Base-by-base conservation (phyloP, 1,140 invertebrate species). In the Rhagoletis pomonella region DNA sequence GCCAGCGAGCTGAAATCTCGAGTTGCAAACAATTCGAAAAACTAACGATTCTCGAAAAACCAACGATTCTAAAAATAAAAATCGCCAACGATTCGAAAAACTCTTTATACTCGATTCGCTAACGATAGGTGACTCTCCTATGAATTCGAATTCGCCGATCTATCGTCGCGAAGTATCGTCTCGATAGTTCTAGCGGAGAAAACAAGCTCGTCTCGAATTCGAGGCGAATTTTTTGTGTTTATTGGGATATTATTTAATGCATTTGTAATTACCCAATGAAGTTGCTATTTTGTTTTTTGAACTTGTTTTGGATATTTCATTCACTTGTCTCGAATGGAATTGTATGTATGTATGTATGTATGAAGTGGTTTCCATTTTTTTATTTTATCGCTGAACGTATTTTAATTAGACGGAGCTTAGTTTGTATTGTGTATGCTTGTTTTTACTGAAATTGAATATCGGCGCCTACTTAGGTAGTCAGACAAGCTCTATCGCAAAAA, bases 301-400 rank as follows among this genome's bases (percentile, higher is more conserved):
- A 47, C 44, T 69, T 69, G 2, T 29, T 69, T 69, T 4, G 9
- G 39, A 69, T 69, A 29, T 69, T 44, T 69, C 42, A 47, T 14
- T 42, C 67, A 73, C 67, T 73, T 73, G 67, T 47, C 5, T 47
- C 39, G 39, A 73, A 14, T 73, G 42, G 42, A 17, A 73, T 73
- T 73, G 39, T 73, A 7, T 42, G 39, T 39, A 29, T 29, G 39
- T 39, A 29, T 29, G 29, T 29, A 29, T 12, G 4, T n/a, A 44
- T 73, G 39, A 73, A 73, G 67, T 73, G 67, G 10, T 47, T 73
- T 73, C 42, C 42, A 47, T 73, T 73, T 73, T 12, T 73, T 73
- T 73, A 73, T 73, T 73, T 73, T 73, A 73, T 73, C 42, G 67
- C 44, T 73, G 67, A 73, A 73, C 44, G 67, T 73, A 42, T 73